Evolutionary conservation across 2,797 vertebrate genomes (phyloP).

Genomic region (Artibeus lituratus): DNA sequence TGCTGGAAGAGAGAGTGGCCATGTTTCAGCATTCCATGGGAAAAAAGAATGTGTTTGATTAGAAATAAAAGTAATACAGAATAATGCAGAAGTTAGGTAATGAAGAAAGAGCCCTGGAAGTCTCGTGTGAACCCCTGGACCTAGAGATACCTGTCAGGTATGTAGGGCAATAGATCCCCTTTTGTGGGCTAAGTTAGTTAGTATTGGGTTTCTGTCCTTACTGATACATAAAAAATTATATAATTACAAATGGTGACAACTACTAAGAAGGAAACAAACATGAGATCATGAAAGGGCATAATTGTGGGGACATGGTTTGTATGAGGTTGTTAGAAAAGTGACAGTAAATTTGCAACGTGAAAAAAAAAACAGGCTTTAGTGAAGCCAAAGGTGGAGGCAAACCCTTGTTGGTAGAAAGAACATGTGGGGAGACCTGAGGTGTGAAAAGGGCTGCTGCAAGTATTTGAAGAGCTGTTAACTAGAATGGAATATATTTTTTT

Average conservation of each 20-base stretch:
- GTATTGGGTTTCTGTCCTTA: background rate
- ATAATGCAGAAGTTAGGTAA: background rate
- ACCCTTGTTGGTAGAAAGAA: background rate
- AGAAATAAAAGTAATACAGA: background rate
- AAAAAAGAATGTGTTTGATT: background rate
- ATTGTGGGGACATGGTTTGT: background rate
- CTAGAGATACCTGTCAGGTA: background rate
- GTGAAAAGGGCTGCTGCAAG: background rate
- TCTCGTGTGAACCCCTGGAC: background rate
- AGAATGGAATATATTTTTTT: background rate
- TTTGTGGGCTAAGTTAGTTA: background rate
- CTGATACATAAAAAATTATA: background rate
- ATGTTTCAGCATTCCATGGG: background rate
- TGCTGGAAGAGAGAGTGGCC: background rate
- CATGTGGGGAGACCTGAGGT: background rate
- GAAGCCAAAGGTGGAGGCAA: background rate
- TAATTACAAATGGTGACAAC: background rate
- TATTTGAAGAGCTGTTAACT: background rate
- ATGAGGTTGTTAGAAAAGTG: background rate
- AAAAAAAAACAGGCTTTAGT: background rate
- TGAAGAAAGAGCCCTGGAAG: background rate
- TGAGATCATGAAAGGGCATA: background rate
- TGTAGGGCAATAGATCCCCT: background rate
- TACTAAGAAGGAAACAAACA: background rate
- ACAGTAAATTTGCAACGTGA: background rate